Percentiles rank a stretch among this genome's conserved stretches.
Conservation (phyloP, 2,113 vertebrate genomes). For the Alaudala cheleensis region DNA sequence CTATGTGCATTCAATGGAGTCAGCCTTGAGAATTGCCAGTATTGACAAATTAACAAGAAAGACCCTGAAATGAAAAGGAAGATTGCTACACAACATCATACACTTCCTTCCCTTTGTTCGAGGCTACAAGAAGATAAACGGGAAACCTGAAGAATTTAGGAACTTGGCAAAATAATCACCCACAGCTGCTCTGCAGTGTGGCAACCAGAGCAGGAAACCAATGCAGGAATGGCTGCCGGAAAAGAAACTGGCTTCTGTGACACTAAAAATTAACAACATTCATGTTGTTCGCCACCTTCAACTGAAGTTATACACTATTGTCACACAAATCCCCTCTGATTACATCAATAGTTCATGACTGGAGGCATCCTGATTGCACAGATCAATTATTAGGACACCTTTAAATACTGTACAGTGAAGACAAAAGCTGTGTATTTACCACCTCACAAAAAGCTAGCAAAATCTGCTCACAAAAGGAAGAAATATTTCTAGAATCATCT, state of each 20-base stretch:
- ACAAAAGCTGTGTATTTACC: neutral
- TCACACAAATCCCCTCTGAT: neutral
- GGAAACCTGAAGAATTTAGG: conserved; percentile 33
- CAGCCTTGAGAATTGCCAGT: neutral
- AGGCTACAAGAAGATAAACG: conserved; percentile 4
- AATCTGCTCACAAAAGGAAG: neutral
- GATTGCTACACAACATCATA: neutral
- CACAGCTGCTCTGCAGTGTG: neutral
- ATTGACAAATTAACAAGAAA: conserved; percentile 19
- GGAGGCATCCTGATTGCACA: neutral
- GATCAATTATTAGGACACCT: neutral
- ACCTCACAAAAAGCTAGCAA: neutral
- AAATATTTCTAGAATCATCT: neutral
- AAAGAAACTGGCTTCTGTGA: neutral
- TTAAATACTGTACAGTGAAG: neutral
- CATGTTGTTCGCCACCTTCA: neutral
- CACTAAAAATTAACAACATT: neutral
- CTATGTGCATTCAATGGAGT: neutral
- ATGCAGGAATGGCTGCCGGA: neutral
- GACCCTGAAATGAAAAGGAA: neutral
- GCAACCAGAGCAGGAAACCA: neutral
- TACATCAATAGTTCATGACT: neutral
- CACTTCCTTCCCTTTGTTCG: conserved; percentile 27
- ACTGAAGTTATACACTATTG: neutral
- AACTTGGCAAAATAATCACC: conserved; percentile 24